Conservation (phyloP, 1,140 invertebrate species). For the Ips nitidus region DNA sequence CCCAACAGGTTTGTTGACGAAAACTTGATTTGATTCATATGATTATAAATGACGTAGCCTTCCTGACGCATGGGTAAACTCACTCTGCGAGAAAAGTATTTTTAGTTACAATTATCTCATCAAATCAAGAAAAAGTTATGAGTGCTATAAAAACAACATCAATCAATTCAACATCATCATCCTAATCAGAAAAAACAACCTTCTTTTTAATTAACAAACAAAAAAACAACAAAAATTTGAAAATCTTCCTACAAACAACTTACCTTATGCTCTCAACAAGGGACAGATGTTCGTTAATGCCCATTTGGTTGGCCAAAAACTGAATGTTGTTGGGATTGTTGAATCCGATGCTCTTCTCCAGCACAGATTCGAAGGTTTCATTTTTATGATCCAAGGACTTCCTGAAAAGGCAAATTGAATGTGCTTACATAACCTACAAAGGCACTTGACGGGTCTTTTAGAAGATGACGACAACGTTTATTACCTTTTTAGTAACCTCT, state of each 20-base stretch:
- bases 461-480: neutral
- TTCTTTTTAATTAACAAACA: neutral
- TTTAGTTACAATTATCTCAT: too few relatives aligned
- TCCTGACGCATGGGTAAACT: too few relatives aligned
- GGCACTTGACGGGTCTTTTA: neutral
- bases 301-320: slow-evolving; percentile 72
- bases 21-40: too few relatives aligned
- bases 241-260: neutral
- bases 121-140: neutral
- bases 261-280: slow-evolving; percentile 77
- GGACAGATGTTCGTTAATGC: slow-evolving; percentile 70
- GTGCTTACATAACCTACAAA: neutral
- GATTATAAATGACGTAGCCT: too few relatives aligned
- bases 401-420: slow-evolving; percentile 56
- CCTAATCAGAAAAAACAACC: neutral
- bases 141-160: neutral
- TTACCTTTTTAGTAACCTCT: neutral
- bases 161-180: neutral
- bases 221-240: neutral
- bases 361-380: slow-evolving; percentile 79
- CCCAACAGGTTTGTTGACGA: too few relatives aligned
- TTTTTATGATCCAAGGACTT: slow-evolving; percentile 77
- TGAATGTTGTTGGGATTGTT: slow-evolving; percentile 87
- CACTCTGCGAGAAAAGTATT: too few relatives aligned
- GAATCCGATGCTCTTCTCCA: slow-evolving; percentile 83